Base-by-base conservation (phyloP, 2,113 vertebrate genomes). In the Chaenogobius annularis region DNA sequence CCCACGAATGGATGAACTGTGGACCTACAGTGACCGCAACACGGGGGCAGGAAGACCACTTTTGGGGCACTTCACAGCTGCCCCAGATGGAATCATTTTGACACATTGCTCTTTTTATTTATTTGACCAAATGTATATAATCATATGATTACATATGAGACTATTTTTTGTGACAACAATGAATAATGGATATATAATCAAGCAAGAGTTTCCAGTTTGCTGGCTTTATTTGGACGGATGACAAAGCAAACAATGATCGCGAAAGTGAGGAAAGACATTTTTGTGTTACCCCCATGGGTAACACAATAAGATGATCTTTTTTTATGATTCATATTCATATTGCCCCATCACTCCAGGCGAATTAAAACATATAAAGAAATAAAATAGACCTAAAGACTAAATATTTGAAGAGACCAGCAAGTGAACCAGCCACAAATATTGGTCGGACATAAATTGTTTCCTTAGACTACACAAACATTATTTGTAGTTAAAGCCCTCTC, bases 1-100 rank as follows among this genome's bases (percentile, higher is more conserved):
- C 66, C 61, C 62, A 83, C 8, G 72, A 80, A 75, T 78, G 84
- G 84, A 72, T 69, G 65, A 82, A 66, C 54, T 74, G 61, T 70
- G 54, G 78, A 76, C 37, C 74, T 59, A 37, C 56, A 68, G 50
- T 23, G 70, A 73, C 56, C 61, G 48, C 37, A 63, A 10, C 37
- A 75, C 66, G 48, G 66, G 37, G 50, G 31, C 61, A 63, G 61
- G 2, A 37, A 63, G 37, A 43, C 17, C 61, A 63, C 35, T 63
- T n/a, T 20, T 59, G 37, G 46, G 55, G 2, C 22, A 58, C 22
- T 58, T 58, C 55, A 58, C 55, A 26, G 22, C 20, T 52, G 17
- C 17, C 19, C 52, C 12, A 55, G 54, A 12, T 22, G 10, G 10
- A 22, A 22, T 55, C 20, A 55, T 54, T 54, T 54, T 54, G 50